Percentiles rank a stretch among this genome's conserved stretches.
Evolutionary conservation across 2,888 invertebrate genomes (phyloP).

Genomic region (Brassicogethes aeneus): DNA sequence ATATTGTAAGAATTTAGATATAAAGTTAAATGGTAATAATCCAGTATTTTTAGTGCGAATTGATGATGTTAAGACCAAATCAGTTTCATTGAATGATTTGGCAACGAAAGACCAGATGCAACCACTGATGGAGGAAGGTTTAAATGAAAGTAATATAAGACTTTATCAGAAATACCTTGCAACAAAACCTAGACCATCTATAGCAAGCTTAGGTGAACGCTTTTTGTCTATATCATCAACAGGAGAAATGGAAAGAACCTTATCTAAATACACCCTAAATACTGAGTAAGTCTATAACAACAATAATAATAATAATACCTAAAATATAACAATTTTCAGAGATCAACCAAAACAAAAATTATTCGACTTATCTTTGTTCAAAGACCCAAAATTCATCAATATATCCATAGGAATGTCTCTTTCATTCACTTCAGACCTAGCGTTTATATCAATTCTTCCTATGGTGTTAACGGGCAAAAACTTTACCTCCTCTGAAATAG

Average conservation of each 20-base stretch:
- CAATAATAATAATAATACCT: too few relatives aligned
- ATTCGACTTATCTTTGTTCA: slow-evolving; percentile 45
- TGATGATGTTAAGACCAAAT: too few relatives aligned
- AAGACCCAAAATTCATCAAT: slow-evolving; percentile 56
- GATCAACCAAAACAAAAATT: background rate
- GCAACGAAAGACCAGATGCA: slow-evolving; percentile 11
- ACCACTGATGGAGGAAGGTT: slow-evolving; percentile 10
- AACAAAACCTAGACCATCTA: slow-evolving; percentile 21
- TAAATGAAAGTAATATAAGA: slow-evolving; percentile 4
- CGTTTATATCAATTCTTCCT: slow-evolving; percentile 62
- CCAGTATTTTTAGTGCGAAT: too few relatives aligned
- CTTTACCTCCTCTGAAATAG: slow-evolving; percentile 51
- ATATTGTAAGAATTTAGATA: too few relatives aligned
- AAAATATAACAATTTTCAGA: too few relatives aligned
- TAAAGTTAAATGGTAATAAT: too few relatives aligned
- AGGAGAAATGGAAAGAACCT: background rate
- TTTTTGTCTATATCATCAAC: slow-evolving; percentile 24
- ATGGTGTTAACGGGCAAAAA: slow-evolving; percentile 50
- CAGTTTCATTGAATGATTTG: slow-evolving; percentile 10
- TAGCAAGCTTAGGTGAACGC: slow-evolving; percentile 28
- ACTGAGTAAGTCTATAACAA: background rate
- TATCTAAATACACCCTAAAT: background rate
- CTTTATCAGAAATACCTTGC: slow-evolving; percentile 8
- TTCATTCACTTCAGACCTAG: slow-evolving; percentile 58
- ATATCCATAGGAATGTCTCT: slow-evolving; percentile 61